These are phyloP conservation scores for Borostomias antarcticus DNA, from an alignment of 2,797 vertebrate species.

Conservation along the genomic window DNA sequence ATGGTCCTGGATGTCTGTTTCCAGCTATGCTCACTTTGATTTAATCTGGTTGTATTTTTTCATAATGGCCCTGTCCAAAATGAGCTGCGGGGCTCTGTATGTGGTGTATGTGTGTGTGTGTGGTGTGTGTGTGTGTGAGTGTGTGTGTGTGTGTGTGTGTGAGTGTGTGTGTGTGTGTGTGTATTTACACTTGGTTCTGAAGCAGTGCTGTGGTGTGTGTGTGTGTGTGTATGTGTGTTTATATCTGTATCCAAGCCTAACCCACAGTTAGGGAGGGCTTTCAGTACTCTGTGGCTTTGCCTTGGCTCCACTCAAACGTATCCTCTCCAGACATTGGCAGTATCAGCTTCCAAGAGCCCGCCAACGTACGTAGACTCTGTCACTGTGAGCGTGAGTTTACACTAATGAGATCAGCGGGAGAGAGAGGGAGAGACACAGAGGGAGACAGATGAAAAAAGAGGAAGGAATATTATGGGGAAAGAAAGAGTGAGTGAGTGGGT, in stretches of 20 bases:
- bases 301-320: background rate
- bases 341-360: background rate
- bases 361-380: background rate
- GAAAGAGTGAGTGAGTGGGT: too few species aligned
- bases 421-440: too few species aligned
- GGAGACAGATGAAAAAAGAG: too few species aligned
- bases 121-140: background rate
- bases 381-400: background rate
- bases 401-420: background rate
- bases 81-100: too few species aligned
- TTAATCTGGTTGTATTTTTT: too few species aligned
- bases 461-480: too few species aligned
- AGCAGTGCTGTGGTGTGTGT: conserved; percentile 9
- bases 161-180: conserved; percentile 10
- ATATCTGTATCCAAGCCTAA: background rate
- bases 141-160: conserved; percentile 6
- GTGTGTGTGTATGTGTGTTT: conserved; percentile 4
- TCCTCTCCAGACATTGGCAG: conserved; percentile 1
- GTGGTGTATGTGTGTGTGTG: background rate
- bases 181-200: background rate
- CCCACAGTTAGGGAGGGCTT: conserved; percentile 18
- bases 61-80: too few species aligned
- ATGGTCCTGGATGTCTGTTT: too few species aligned
- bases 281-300: conserved; percentile 19
- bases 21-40: too few species aligned